Conservation (phyloP, 2,113 vertebrate genomes). For the Vulpes vulpes region DNA sequence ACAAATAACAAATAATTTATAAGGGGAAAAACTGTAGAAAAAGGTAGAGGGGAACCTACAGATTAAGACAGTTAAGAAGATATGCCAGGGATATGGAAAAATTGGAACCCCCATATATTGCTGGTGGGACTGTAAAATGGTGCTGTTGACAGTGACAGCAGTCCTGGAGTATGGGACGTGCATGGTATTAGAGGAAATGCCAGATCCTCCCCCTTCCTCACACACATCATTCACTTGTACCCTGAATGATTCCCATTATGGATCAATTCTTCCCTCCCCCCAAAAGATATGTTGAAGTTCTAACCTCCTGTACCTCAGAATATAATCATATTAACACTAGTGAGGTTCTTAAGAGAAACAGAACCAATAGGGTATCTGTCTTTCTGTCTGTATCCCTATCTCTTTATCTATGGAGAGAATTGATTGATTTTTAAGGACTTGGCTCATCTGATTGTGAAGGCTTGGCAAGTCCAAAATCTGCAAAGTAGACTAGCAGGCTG, state of each 20-base stretch:
- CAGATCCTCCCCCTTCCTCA: neutral
- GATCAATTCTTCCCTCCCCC: neutral
- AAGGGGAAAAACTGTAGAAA: neutral
- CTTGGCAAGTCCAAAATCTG: neutral
- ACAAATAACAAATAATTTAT: neutral
- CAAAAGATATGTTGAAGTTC: neutral
- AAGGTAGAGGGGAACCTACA: neutral
- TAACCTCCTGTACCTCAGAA: neutral
- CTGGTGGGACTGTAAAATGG: neutral
- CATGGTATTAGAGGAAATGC: no score
- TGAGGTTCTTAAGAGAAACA: neutral
- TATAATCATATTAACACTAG: neutral
- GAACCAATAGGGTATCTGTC: neutral
- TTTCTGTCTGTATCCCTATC: neutral
- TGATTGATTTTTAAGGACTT: neutral
- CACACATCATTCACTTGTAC: neutral
- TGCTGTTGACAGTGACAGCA: no score
- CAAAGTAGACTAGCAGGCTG: neutral
- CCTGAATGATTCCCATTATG: neutral
- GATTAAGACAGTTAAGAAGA: neutral
- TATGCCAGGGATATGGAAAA: neutral
- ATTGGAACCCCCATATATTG: neutral
- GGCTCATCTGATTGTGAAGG: neutral
- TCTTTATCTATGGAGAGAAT: neutral
- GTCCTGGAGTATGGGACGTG: fast-evolving